Evolutionary conservation across 2,797 vertebrate genomes (phyloP), one percentile per base, ranked within the genome.

Genomic region (Uromys caudimaculatus): DNA sequence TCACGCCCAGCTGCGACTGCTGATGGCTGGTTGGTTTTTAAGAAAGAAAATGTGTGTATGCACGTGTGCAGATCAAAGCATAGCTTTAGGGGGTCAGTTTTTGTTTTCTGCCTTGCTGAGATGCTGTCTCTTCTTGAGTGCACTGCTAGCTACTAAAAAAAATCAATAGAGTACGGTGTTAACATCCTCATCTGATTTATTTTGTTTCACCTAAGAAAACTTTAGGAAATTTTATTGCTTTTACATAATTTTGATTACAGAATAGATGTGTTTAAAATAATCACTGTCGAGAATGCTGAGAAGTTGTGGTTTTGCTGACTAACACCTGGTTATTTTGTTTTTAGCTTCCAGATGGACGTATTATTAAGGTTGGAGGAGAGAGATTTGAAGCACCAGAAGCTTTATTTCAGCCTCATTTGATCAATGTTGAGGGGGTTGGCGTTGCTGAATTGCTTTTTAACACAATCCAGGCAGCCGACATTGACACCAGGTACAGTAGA

Each of bases 391-490:
- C 99, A 89, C 99, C 99, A 0, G 99, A 99, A 98, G 99, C 99
- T 93, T 98, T 99, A 91, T 99, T 99, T 98, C 99, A 99, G 98
- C 99, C 99, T 97, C 99, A 99, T 98, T 99, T 99, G 98, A 99
- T 99, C 98, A 99, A 99, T 3, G 99, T 99, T 9, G 99, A 99
- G 97, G 99, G 99, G 2, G 99, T 99, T 56, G 99, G 99, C 89
- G 99, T 99, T 98, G 99, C 99, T 14, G 99, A 99, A 96, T 98
- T 99, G 97, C 99, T 99, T 98, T 99, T 99, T 98, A 99, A 99
- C 98, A 99, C 99, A 98, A 99, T 99, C 98, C 99, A 99, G 93
- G 99, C 99, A 0, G 99, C 99, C n/a, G 99, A 99, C 97, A 99
- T 99, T 73, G 99, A 99, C 96, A 99, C 99, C 98, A 99, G 99